Percentiles rank a stretch among this genome's conserved stretches.
These are phyloP conservation scores for Triplophysa dalaica DNA, from an alignment of 2,113 vertebrate genomes.

Conservation along the genomic window DNA sequence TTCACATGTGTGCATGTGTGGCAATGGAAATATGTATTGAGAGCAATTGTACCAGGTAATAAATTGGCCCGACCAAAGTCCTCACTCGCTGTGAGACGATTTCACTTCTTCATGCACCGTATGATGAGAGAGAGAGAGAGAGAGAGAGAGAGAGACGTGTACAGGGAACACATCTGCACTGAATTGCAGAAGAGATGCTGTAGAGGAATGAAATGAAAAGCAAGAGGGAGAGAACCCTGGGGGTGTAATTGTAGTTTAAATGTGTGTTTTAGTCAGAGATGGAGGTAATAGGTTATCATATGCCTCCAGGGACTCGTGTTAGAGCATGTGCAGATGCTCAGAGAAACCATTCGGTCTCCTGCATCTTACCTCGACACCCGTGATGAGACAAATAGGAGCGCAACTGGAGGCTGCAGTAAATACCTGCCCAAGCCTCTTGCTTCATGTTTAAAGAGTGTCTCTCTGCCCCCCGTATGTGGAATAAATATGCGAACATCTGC, in stretches of 20 bases:
- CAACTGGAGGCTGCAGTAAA: constrained; percentile 67
- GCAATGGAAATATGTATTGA: constrained; percentile 2
- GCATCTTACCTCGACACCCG: constrained; percentile 54
- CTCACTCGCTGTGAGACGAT: constrained; percentile 33
- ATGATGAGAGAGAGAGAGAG: constrained; percentile 33
- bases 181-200: constrained; percentile 62
- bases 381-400: constrained; percentile 68
- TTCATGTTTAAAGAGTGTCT: constrained; percentile 65
- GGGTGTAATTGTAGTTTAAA: constrained; percentile 75
- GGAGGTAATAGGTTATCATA: constrained; percentile 74
- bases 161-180: constrained; percentile 39
- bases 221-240: constrained; percentile 62
- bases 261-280: constrained; percentile 72
- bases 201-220: constrained; percentile 57
- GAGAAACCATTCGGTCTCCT: constrained; percentile 54
- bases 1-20: constrained; percentile 26
- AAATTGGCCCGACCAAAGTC: constrained; percentile 38
- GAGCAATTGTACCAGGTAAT: constrained; percentile 29
- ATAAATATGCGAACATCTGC: constrained; percentile 38
- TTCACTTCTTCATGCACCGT: constrained; percentile 37
- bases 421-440: constrained; percentile 57
- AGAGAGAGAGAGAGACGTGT: constrained; percentile 40
- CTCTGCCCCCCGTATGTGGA: constrained; percentile 31
- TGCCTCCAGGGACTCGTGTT: constrained; percentile 61
- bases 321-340: constrained; percentile 67